phyloP scores from a whole-genome alignment of 2,113 vertebrate species.

The Macquaria ambigua region DNA sequence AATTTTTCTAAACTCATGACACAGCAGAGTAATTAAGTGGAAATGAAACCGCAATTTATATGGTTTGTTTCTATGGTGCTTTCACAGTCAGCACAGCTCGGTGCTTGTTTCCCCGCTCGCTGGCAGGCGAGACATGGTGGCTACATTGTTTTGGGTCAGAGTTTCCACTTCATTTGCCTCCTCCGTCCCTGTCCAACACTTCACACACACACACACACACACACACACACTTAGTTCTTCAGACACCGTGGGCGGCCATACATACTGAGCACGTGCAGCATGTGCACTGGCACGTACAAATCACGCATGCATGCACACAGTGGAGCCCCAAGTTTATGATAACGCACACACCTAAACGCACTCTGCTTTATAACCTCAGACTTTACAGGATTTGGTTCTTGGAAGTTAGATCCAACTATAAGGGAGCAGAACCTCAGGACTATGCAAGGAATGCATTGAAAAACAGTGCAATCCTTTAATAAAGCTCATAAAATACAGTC shows the following conservation, averaged over 20 bases:
- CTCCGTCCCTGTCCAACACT: conserved; percentile 50
- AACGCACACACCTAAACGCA: not conserved
- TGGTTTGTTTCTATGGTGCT: conserved; percentile 45
- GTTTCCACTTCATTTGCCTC: conserved; percentile 70
- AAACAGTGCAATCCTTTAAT: conserved; percentile 6
- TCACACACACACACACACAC: not conserved
- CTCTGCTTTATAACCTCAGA: not conserved
- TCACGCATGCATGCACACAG: not conserved
- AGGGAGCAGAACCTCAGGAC: conserved; percentile 7
- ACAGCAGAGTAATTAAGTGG: conserved; percentile 58
- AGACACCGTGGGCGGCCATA: not conserved
- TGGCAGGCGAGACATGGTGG: conserved; percentile 28
- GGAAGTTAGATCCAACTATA: conserved; percentile 7
- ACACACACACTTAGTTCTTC: conserved; percentile 18
- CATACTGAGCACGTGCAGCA: not conserved
- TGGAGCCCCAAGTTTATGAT: not conserved
- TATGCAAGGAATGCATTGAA: conserved; percentile 38
- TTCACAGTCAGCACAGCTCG: conserved; percentile 42
- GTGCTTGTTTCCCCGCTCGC: conserved; percentile 31
- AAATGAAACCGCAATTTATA: conserved; percentile 49
- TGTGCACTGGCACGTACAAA: not conserved
- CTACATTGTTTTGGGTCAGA: conserved; percentile 60
- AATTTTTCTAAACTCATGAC: conserved; percentile 41
- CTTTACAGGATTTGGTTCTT: conserved; percentile 15
- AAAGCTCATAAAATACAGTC: conserved; percentile 25